phyloP scores from a whole-genome alignment of 2,113 vertebrate genomes.

The Gorilla gorilla region DNA sequence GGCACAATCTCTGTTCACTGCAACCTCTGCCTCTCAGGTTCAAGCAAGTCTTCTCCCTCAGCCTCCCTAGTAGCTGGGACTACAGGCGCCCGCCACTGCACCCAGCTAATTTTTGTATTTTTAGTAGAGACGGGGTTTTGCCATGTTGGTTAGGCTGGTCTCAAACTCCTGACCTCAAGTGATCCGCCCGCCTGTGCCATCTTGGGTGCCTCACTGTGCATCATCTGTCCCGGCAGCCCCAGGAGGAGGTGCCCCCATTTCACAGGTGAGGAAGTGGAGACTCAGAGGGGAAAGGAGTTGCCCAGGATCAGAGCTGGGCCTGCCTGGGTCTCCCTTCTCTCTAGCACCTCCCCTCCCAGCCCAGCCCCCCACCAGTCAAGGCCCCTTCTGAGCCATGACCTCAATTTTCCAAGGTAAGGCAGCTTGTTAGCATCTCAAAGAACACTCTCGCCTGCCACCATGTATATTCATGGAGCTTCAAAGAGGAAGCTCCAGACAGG shows the following conservation, averaged over 20 bases:
- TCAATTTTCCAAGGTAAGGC: constrained; percentile 47
- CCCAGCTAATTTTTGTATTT: not conserved
- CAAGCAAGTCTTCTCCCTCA: no score
- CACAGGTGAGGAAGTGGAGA: not conserved
- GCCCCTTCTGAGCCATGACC: constrained; percentile 23
- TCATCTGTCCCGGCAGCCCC: not conserved
- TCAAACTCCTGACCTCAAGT: no score
- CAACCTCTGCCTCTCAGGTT: no score
- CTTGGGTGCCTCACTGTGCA: not conserved
- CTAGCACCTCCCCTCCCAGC: not conserved
- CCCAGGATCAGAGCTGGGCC: not conserved
- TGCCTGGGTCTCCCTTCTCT: not conserved
- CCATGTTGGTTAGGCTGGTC: no score
- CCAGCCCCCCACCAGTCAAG: not conserved
- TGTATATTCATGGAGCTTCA: constrained; percentile 74
- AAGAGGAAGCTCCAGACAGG: constrained; percentile 71
- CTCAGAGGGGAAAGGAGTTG: not conserved
- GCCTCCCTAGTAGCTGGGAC: no score
- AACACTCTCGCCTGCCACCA: constrained; percentile 14
- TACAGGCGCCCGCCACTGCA: no score
- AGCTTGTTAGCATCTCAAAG: constrained; percentile 68
- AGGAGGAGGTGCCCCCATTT: not conserved
- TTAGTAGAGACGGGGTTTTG: no score
- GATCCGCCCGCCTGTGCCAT: not conserved
- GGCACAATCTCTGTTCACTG: no score